Percentiles rank a stretch among this genome's conserved stretches.
phyloP scores from a whole-genome alignment of 2,113 vertebrate genomes.

The Sander vitreus region DNA sequence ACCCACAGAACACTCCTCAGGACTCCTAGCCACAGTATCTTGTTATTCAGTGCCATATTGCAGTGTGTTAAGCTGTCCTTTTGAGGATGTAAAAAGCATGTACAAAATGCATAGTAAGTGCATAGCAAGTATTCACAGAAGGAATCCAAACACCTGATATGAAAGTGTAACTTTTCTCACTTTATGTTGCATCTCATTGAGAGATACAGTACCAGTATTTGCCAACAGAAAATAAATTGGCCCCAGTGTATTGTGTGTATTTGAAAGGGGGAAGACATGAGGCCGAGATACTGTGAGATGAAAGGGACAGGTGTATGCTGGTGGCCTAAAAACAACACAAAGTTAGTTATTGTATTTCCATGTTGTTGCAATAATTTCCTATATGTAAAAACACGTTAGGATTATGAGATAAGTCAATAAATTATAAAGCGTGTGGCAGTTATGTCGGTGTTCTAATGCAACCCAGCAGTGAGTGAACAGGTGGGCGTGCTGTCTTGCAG shows the following conservation, averaged over 20 bases:
- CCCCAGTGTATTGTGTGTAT: neutral
- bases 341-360: neutral
- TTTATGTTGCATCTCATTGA: neutral
- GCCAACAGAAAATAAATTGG: neutral
- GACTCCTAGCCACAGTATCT: slow-evolving; percentile 1
- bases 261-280: neutral
- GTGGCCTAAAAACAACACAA: too few species aligned
- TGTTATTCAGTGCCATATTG: slow-evolving; percentile 48
- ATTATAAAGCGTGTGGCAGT: neutral
- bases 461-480: neutral
- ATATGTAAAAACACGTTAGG: neutral
- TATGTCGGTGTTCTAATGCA: neutral
- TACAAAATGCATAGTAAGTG: slow-evolving; percentile 25
- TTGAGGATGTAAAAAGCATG: slow-evolving; percentile 32
- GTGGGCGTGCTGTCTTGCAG: neutral
- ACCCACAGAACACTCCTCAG: slow-evolving; percentile 36
- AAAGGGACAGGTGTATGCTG: neutral
- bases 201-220: neutral
- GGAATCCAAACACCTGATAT: slow-evolving; percentile 19
- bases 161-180: slow-evolving; percentile 10
- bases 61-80: slow-evolving; percentile 35
- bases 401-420: neutral
- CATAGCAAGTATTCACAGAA: slow-evolving; percentile 37
- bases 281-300: neutral
- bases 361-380: neutral